Evolutionary conservation across 2,797 vertebrate genomes (phyloP).

Genomic region (Carapus acus): DNA sequence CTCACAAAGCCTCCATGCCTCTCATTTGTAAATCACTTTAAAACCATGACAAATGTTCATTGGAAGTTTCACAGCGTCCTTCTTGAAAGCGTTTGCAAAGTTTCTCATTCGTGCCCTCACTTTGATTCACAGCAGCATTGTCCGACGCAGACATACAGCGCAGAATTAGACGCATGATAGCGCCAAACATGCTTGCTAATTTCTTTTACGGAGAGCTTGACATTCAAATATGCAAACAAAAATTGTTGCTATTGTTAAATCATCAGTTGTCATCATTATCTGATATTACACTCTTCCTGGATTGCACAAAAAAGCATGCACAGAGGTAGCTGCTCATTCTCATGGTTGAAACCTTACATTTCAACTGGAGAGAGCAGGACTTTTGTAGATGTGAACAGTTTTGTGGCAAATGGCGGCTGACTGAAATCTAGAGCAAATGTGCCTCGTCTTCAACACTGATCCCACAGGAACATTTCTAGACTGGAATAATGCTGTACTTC

Average conservation of each 20-base stretch:
- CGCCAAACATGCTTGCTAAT: neutral
- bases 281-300: too few species aligned
- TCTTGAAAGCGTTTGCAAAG: constrained; percentile 44
- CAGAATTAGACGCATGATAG: constrained; percentile 18
- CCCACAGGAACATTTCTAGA: constrained; percentile 55
- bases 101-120: constrained; percentile 46
- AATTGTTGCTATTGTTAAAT: too few species aligned
- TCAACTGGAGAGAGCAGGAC: constrained; percentile 36
- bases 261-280: too few species aligned
- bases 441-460: constrained; percentile 64
- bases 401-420: constrained; percentile 45
- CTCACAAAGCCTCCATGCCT: constrained; percentile 64
- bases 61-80: constrained; percentile 63
- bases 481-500: constrained; percentile 60
- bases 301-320: too few species aligned
- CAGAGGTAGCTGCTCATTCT: constrained; percentile 19
- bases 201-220: neutral
- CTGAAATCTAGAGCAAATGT: constrained; percentile 59
- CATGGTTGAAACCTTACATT: constrained; percentile 11
- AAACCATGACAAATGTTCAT: constrained; percentile 71
- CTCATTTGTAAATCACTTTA: constrained; percentile 71
- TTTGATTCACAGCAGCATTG: constrained; percentile 45
- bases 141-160: constrained; percentile 40
- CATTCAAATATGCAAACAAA: too few species aligned
- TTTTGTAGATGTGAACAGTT: constrained; percentile 54